phyloP scores from a whole-genome alignment of 2,888 invertebrate genomes.

The Nephrotoma appendiculata region DNA sequence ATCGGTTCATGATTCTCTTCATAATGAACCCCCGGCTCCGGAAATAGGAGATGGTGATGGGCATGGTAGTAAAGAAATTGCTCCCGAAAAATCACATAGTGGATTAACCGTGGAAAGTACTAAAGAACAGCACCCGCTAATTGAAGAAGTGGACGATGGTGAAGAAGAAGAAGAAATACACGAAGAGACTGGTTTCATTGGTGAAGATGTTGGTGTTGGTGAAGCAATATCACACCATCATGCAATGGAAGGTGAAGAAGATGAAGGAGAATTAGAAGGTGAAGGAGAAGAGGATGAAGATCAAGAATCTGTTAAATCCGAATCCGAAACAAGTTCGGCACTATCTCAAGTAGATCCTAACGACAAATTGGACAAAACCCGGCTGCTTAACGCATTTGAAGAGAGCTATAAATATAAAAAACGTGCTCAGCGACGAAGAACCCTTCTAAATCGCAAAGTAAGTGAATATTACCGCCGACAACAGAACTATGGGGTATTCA shows the following conservation, averaged over 20 bases:
- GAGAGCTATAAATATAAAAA: not conserved
- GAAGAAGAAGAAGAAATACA: not conserved
- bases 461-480: constrained; percentile 20
- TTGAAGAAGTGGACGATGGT: not conserved
- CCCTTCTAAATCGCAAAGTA: constrained; percentile 18
- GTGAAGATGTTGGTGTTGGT: not conserved
- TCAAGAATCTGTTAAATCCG: not conserved
- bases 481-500: constrained; percentile 17
- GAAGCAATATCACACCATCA: not conserved
- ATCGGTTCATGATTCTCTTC: too few relatives aligned
- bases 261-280: not conserved
- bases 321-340: not conserved
- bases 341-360: not conserved
- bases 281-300: not conserved
- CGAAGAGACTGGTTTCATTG: not conserved
- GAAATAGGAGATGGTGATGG: not conserved
- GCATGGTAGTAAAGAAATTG: not conserved
- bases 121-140: not conserved
- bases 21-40: not conserved
- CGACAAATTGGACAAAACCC: not conserved
- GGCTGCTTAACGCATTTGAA: constrained; percentile 4
- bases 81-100: not conserved
- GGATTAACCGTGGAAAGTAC: not conserved
- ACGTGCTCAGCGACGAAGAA: constrained; percentile 4
- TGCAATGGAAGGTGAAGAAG: not conserved